Base-by-base conservation (phyloP, 2,113 vertebrate genomes). In the Coreoperca whiteheadi region DNA sequence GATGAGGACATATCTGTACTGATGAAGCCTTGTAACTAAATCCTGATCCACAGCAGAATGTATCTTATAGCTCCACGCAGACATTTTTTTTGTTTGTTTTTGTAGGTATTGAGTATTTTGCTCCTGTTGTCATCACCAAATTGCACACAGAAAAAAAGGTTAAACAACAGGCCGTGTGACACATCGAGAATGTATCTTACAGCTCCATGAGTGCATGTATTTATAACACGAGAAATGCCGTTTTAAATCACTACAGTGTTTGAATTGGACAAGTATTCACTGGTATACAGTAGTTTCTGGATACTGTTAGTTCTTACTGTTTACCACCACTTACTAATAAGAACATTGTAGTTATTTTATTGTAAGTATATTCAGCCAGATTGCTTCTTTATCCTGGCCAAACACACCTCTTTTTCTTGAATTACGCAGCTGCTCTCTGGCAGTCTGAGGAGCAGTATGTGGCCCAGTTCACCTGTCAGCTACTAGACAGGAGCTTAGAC, bases 11-110 rank as follows among this genome's bases (percentile, higher is more conserved):
- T 65, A 60, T 39, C 48, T 63, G 43, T 12, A 20, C 18, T 74
- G 56, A 78, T 78, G 68, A 81, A 43, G 46, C 50, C 46, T 70
- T 60, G 56, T 73, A 64, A 65, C 72, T 32, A 30, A 71, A 74
- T 12, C 51, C 72, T 46, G 23, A 78, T 61, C 51, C 60, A 59
- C 39, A 8, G 43, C 61, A 41, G 60, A 43, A 56, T 72, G 41
- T 61, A 60, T n/a, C n/a, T n/a, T n/a, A n/a, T n/a, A n/a, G n/a
- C n/a, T n/a, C n/a, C n/a, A n/a, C n/a, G n/a, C n/a, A n/a, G n/a
- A n/a, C n/a, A n/a, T n/a, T n/a, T n/a, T n/a, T n/a, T n/a, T n/a
- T n/a, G n/a, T n/a, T n/a, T n/a, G n/a, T n/a, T n/a, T n/a, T n/a
- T n/a, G n/a, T n/a, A n/a, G n/a, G n/a, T n/a, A n/a, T n/a, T n/a